These are phyloP conservation scores for Platyscapa corneri DNA, from an alignment of 1,140 invertebrate genomes.

Conservation along the genomic window DNA sequence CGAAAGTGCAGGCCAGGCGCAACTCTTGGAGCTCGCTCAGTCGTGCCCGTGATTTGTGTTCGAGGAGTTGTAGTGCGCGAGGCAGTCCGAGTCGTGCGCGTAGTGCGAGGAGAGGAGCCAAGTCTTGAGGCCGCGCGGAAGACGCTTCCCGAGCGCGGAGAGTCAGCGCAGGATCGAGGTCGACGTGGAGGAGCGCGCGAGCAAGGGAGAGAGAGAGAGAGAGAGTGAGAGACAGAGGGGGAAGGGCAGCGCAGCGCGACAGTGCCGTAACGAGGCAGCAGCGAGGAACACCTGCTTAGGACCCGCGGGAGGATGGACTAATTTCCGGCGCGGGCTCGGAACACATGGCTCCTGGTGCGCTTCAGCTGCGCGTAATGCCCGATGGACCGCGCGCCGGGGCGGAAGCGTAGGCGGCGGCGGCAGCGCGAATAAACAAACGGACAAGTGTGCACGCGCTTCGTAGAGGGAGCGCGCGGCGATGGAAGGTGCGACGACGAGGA, in stretches of 20 bases:
- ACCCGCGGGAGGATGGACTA: not conserved
- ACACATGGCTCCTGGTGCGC: constrained; percentile 1
- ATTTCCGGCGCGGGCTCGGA: not conserved
- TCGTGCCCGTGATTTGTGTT: not conserved
- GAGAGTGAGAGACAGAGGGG: no score
- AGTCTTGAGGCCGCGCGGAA: no score
- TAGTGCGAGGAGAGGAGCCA: no score
- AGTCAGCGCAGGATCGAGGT: no score
- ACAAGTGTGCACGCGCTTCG: constrained; percentile 11
- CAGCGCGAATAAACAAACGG: not conserved
- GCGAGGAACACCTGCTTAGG: not conserved
- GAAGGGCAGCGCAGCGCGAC: no score
- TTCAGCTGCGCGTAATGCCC: not conserved
- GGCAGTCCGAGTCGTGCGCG: not conserved
- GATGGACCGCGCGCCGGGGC: not conserved
- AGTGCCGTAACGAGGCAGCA: not conserved
- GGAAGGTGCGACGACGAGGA: constrained; percentile 27
- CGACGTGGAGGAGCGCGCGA: not conserved
- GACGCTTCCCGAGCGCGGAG: no score
- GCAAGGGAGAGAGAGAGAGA: not conserved
- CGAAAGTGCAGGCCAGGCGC: constrained; percentile 8
- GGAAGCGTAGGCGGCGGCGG: not conserved
- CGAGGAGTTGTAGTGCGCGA: not conserved
- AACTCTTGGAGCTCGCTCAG: not conserved
- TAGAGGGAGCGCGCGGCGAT: constrained; percentile 7